These are phyloP conservation scores for Larimichthys polyactis DNA, from an alignment of 2,113 vertebrate genomes.

Conservation along the genomic window DNA sequence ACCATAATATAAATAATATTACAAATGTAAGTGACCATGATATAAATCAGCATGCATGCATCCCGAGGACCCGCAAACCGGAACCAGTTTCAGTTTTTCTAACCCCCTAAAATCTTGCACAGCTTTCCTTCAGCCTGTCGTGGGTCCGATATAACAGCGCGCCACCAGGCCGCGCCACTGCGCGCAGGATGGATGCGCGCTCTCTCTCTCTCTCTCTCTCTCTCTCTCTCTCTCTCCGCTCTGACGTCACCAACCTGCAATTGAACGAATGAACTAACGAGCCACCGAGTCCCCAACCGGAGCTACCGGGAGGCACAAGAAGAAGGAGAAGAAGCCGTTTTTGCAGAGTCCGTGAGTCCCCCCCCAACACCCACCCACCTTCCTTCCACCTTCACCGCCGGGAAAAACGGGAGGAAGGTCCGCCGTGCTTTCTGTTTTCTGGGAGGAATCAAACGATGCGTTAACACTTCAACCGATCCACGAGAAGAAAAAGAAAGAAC, in stretches of 20 bases:
- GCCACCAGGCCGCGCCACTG: conserved; percentile 59
- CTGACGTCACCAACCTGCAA: conserved; percentile 82
- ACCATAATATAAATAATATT: too few relatives aligned
- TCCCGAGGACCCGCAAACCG: too few relatives aligned
- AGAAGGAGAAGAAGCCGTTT: conserved; percentile 2
- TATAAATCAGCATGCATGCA: too few relatives aligned
- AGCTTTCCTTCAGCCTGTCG: too few relatives aligned
- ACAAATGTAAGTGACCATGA: too few relatives aligned
- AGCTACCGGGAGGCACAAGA: conserved; percentile 75
- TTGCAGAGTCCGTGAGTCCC: conserved; percentile 58
- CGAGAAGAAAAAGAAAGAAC: conserved; percentile 47
- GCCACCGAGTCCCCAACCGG: conserved; percentile 63
- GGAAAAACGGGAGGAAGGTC: conserved; percentile 64
- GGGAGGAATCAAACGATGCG: conserved; percentile 80
- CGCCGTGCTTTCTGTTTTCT: too few relatives aligned
- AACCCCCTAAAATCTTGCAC: too few relatives aligned
- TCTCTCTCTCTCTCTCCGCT: background rate
- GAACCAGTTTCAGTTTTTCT: too few relatives aligned
- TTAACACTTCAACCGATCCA: conserved; percentile 36
- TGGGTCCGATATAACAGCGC: background rate
- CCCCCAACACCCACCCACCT: background rate
- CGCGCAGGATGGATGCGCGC: background rate
- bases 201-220: background rate
- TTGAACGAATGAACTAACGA: conserved; percentile 54
- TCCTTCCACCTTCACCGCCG: too few relatives aligned